Base-by-base conservation (phyloP, 2,113 vertebrate species). In the Acanthochromis polyacanthus region DNA sequence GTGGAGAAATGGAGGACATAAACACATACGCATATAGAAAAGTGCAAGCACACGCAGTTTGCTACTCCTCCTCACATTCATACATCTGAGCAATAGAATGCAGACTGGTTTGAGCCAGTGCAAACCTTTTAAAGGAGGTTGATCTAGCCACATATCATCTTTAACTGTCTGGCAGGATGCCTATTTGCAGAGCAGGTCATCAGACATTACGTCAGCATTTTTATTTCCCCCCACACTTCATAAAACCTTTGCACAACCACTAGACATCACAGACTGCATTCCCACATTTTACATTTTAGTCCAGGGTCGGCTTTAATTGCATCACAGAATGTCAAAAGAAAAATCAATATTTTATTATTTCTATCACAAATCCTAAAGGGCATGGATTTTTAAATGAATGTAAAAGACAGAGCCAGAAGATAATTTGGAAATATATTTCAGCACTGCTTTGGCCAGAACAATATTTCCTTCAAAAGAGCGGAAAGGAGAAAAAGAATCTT, bases 301-400 rank as follows among this genome's bases (percentile, higher is more conserved):
- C 23, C 22, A 43, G 61, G 53, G 36, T 72, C 9, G 30, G 38
- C 23, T 82, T 82, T 84, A 82, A 88, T 85, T 87, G 74, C 69
- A 80, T 88, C 75, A 76, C 67, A 68, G 80, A 84, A 88, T 78
- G 79, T 82, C 80, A 84, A 81, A 89, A 85, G 64, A 64, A 85
- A 78, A 84, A 86, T 88, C 81, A 32, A 84, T 79, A 84, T 82
- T 81, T 81, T 75, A 75, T 78, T 83, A 86, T 84, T 88, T 75
- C 65, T 56, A 57, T 66, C 9, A 15, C 68, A 56, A 72, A 75
- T 80, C 62, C 81, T 65, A 90, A 91, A 90, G 89, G 82, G 59
- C 78, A 78, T 25, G 45, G 67, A 65, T 80, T 69, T 83, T 88
- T 86, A 80, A 83, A 82, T 74, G 45, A 80, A 72, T 63, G 52